These are phyloP conservation scores for Mellivora capensis DNA, from an alignment of 2,113 vertebrate genomes.

Conservation along the genomic window DNA sequence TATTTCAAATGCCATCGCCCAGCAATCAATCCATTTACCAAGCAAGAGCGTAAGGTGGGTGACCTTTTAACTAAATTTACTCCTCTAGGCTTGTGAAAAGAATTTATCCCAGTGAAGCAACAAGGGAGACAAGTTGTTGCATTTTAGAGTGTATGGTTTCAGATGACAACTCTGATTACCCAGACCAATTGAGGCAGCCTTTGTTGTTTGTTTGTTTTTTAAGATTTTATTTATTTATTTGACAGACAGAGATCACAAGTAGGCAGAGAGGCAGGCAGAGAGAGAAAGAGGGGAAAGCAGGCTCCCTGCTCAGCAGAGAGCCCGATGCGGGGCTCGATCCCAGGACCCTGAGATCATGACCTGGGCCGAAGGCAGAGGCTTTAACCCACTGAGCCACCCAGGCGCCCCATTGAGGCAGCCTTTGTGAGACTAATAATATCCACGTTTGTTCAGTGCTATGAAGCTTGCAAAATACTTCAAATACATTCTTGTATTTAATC, in stretches of 20 bases:
- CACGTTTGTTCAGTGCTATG: not conserved
- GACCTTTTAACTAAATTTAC: conserved; percentile 51
- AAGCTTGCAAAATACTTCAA: conserved; percentile 40
- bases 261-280: too few relatives aligned
- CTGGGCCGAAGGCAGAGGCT: too few relatives aligned
- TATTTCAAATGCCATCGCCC: conserved; percentile 44
- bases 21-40: conserved; percentile 37
- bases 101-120: conserved; percentile 34
- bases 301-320: too few relatives aligned
- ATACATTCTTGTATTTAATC: conserved; percentile 41
- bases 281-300: too few relatives aligned
- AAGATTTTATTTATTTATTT: too few relatives aligned
- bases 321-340: too few relatives aligned
- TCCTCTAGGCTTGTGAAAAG: conserved; percentile 17
- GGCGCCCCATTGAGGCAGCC: not conserved
- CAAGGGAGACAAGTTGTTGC: not conserved
- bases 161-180: conserved; percentile 7
- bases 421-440: not conserved
- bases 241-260: too few relatives aligned
- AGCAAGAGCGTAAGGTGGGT: not conserved
- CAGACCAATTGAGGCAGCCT: not conserved
- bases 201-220: too few relatives aligned
- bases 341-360: too few relatives aligned
- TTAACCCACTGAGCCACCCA: too few relatives aligned
- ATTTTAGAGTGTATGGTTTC: conserved; percentile 26